These are phyloP conservation scores for Cotesia chilonis DNA, from an alignment of 1,140 invertebrate genomes.

Conservation along the genomic window DNA sequence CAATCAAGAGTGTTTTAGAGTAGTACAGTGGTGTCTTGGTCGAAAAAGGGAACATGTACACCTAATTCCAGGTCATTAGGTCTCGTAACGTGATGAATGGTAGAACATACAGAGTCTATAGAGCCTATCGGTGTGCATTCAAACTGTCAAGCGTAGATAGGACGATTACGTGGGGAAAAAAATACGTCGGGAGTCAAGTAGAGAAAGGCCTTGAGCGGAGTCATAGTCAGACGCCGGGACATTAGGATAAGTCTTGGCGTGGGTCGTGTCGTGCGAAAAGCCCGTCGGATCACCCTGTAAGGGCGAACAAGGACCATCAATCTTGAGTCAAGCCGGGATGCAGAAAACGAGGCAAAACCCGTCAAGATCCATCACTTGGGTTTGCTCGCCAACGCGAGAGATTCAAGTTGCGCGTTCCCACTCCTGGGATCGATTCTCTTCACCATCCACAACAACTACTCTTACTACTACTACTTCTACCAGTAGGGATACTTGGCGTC, in stretches of 20 bases:
- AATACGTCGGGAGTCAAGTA: background rate
- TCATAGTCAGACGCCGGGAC: background rate
- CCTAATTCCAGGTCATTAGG: too few species aligned
- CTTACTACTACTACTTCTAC: too few species aligned
- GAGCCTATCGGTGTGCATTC: too few species aligned
- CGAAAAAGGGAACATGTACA: too few species aligned
- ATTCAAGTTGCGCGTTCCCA: slow-evolving; percentile 8
- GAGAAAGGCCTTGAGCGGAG: background rate
- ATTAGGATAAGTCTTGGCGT: slow-evolving; percentile 22
- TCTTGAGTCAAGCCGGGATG: slow-evolving; percentile 33
- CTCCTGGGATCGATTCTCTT: slow-evolving; percentile 21
- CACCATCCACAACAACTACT: too few species aligned
- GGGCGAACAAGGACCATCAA: slow-evolving; percentile 31
- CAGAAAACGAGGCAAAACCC: slow-evolving; percentile 39
- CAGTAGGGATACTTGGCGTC: too few species aligned
- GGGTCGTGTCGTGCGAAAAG: slow-evolving; percentile 27
- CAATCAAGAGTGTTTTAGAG: too few species aligned
- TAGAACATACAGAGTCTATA: too few species aligned
- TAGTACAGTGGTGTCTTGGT: too few species aligned
- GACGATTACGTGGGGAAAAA: too few species aligned
- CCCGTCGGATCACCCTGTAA: slow-evolving; percentile 22
- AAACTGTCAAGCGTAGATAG: too few species aligned
- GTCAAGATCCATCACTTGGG: slow-evolving; percentile 43
- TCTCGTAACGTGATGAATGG: too few species aligned
- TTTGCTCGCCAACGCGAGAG: slow-evolving; percentile 30